Percentiles rank a stretch among this genome's conserved stretches.
Conservation (phyloP, 2,797 vertebrate genomes). For the Typhlichthys eigenmanni region DNA sequence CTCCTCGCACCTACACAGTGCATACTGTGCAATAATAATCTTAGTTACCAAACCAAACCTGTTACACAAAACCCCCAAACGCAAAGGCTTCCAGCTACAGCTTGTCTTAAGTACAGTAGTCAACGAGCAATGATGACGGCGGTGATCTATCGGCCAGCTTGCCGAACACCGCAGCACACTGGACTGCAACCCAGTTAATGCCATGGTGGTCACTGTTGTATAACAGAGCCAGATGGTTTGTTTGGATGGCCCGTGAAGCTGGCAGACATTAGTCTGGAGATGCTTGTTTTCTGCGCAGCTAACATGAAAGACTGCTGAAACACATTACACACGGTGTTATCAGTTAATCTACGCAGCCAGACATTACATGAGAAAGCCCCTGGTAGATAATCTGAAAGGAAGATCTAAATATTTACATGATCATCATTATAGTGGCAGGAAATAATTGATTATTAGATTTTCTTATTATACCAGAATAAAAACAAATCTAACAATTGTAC, state of each 20-base stretch:
- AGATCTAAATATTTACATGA: conserved; percentile 22
- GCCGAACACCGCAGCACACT: conserved; percentile 23
- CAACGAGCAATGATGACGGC: too few species aligned
- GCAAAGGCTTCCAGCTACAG: conserved; percentile 1
- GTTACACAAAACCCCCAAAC: neutral
- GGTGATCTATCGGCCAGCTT: too few species aligned
- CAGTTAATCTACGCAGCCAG: conserved; percentile 37
- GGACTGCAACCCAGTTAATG: conserved; percentile 39
- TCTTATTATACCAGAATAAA: neutral
- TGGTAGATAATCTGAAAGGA: conserved; percentile 51
- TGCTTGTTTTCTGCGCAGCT: conserved; percentile 61
- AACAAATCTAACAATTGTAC: too few species aligned
- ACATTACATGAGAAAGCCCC: conserved; percentile 15
- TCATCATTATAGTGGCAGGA: conserved; percentile 30
- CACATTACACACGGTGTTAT: conserved; percentile 50
- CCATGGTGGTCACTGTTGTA: conserved; percentile 60
- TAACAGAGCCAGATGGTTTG: conserved; percentile 73
- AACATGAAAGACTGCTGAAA: conserved; percentile 57
- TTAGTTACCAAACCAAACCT: conserved; percentile 6
- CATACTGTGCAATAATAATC: neutral
- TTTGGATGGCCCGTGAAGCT: conserved; percentile 56
- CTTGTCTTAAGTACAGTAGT: neutral
- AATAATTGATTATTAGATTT: conserved; percentile 21
- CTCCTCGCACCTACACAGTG: neutral
- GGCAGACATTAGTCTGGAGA: conserved; percentile 51